Evolutionary conservation across 37 sponge, comb jelly and placozoan genomes (phyloP).

Genomic region (Halisarca cf. caerulea): DNA sequence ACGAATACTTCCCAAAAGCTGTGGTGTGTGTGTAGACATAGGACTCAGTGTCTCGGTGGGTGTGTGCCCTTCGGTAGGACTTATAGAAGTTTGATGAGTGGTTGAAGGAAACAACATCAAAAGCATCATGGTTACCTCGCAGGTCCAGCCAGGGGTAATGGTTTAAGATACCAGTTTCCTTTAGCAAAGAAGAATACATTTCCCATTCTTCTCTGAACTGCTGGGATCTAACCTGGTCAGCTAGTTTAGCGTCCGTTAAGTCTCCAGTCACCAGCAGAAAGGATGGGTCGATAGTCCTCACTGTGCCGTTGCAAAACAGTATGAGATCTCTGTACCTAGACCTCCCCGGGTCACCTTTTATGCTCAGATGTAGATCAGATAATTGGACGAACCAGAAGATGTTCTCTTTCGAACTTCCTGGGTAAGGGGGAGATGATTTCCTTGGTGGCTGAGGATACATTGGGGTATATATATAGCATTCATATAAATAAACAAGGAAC

Average conservation of each 20-base stretch:
- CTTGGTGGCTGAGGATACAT: neutral
- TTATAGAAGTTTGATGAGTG: slow-evolving; percentile 36
- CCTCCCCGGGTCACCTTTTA: slow-evolving; percentile 14
- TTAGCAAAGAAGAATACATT: slow-evolving; percentile 53
- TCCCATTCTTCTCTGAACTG: slow-evolving; percentile 80
- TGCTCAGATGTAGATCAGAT: slow-evolving; percentile 85
- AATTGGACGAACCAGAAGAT: slow-evolving; percentile 86
- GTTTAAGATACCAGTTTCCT: slow-evolving; percentile 34
- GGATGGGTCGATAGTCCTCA: slow-evolving; percentile 32
- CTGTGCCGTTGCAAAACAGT: slow-evolving; percentile 33
- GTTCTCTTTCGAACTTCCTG: slow-evolving; percentile 45
- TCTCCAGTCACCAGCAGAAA: slow-evolving; percentile 80
- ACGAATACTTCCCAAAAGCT: slow-evolving; percentile 73
- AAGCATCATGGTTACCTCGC: slow-evolving; percentile 84
- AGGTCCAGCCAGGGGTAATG: slow-evolving; percentile 80
- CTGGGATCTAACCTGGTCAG: slow-evolving; percentile 52
- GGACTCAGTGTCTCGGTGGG: slow-evolving; percentile 31
- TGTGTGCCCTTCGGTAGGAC: slow-evolving; percentile 34
- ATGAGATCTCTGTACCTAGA: slow-evolving; percentile 5
- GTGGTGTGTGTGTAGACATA: slow-evolving; percentile 63
- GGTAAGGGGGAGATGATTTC: slow-evolving; percentile 35
- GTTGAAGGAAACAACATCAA: slow-evolving; percentile 49
- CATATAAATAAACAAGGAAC: neutral
- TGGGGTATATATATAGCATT: slow-evolving; percentile 22
- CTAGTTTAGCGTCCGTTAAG: slow-evolving; percentile 76